These are phyloP conservation scores for Parascotia fuliginaria DNA, from an alignment of 2,888 invertebrate genomes.

Conservation along the genomic window DNA sequence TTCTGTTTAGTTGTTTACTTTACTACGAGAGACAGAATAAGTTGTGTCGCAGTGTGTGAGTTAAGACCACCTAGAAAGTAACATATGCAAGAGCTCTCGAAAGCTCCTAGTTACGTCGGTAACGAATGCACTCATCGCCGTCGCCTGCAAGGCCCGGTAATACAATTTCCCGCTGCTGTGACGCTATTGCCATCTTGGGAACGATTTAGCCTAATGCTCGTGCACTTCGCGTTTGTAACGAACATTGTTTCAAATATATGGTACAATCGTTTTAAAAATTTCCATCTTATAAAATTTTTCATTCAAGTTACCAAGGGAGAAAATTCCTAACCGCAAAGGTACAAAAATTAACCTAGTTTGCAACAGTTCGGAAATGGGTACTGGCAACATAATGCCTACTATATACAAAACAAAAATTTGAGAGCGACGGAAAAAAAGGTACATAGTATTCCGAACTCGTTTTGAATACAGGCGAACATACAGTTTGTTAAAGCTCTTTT, in stretches of 20 bases:
- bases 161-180: slow-evolving; percentile 76
- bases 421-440: slow-evolving; percentile 33
- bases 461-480: slow-evolving; percentile 36
- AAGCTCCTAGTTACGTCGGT: slow-evolving; percentile 62
- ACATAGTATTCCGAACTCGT: slow-evolving; percentile 17
- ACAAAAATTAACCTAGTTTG: slow-evolving; percentile 34
- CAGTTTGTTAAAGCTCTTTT: slow-evolving; percentile 54
- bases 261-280: no score
- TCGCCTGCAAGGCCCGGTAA: slow-evolving; percentile 67
- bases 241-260: slow-evolving; percentile 66
- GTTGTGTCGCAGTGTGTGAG: slow-evolving; percentile 18
- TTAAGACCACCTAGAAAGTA: slow-evolving; percentile 41
- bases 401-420: slow-evolving; percentile 33
- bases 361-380: slow-evolving; percentile 15
- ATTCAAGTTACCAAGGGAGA: slow-evolving; percentile 6
- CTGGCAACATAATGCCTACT: slow-evolving; percentile 14
- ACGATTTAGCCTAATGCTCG: slow-evolving; percentile 76
- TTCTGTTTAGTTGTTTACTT: slow-evolving; percentile 18
- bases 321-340: slow-evolving; percentile 9
- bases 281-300: no score
- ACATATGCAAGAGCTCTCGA: slow-evolving; percentile 60
- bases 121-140: slow-evolving; percentile 78
- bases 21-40: slow-evolving; percentile 18
- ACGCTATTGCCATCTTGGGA: slow-evolving; percentile 76
- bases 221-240: slow-evolving; percentile 59